Evolutionary conservation across 1,140 invertebrate species (phyloP), one percentile per base, ranked within the genome.

Genomic region (Sinonovacula constricta): DNA sequence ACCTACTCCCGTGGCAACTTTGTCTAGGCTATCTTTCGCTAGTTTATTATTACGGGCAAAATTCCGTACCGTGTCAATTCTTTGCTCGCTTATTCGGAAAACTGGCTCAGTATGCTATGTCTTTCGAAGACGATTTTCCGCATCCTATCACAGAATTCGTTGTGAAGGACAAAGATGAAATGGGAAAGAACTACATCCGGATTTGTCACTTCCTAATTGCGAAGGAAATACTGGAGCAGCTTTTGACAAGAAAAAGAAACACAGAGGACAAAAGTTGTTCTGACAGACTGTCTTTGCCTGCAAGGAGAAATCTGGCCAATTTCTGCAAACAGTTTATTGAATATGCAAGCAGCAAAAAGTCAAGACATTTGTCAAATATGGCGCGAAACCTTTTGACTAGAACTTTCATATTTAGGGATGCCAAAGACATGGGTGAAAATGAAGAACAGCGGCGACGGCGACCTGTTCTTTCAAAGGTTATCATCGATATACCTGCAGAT

Each of bases 151-250:
- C 69, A 70, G 68, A 81, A 49, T 83, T 81, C n/a, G 59, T 80
- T 31, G 79, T 80, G 22, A 59, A 56, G 36, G 78, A 69, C 5
- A 65, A 39, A 12, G 70, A 68, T 36, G 72, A 71, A 33, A 53
- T 53, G 7, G 59, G 53, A 68, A 34, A 24, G 22, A 83, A 83
- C 30, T 65, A 77, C n/a, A 78, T 83, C 2, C 62, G 82, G 33
- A 75, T 83, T 28, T 81, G 63, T 45, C 80, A 83, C 56, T 76
- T 78, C 51, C 30, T 67, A 10, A 57, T 83, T 14, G 82, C 79
- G 2, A 69, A 81, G 34, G 79, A 77, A 77, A 86, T 86, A 10
- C 54, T 86, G 1, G 83, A 86, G 34, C 81, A 82, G 26, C 76
- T 85, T 39, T 60, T 84, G 34, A 54, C 65, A 45, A 7, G 66